Base-by-base conservation (phyloP, 2,113 vertebrate species). In the Ictalurus furcatus region DNA sequence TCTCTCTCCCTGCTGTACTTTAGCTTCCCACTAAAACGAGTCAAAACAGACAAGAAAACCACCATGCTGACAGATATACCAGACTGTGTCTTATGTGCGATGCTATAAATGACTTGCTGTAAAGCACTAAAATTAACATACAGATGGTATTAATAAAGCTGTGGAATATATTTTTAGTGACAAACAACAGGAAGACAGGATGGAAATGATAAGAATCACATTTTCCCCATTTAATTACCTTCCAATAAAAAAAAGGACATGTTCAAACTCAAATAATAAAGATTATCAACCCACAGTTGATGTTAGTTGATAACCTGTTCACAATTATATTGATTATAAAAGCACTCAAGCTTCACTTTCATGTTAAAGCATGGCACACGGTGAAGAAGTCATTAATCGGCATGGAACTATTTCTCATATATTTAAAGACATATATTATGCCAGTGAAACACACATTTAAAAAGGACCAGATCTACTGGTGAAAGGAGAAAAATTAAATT, bases 1-100 rank as follows among this genome's bases (percentile, higher is more conserved):
- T 95, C 97, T 96, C 91, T 99, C 98, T 40, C 98, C 98, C 96
- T 99, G 98, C 89, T 98, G 97, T 89, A 99, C 98, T 94, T 98
- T 99, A 28, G 94, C 96, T 93, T 99, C 98, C 97, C 98, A 97
- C 98, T 99, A 94, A 90, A 94, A 92, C 95, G 93, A 94, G 23
- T 88, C 44, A 92, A 88, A 56, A 87, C 37, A 90, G 17, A 90
- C 30, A 89, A 56, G 65, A 54, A 73, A 59, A 80, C 21, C 82
- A 61, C 67, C 44, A 91, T 59, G 86, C 83, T 88, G 84, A 90
- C 80, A 89, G 54, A 85, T n/a, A 81, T 52, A 89, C 12, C 40
- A 78, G 44, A 28, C 44, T 76, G 40, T 83, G 23, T 54, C 28
- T 56, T 54, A 21, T 52, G 8, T 69, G 78, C 8, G n/a, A 44